These are phyloP conservation scores for Chrysocyon brachyurus DNA, from an alignment of 2,797 vertebrate genomes.

Conservation along the genomic window DNA sequence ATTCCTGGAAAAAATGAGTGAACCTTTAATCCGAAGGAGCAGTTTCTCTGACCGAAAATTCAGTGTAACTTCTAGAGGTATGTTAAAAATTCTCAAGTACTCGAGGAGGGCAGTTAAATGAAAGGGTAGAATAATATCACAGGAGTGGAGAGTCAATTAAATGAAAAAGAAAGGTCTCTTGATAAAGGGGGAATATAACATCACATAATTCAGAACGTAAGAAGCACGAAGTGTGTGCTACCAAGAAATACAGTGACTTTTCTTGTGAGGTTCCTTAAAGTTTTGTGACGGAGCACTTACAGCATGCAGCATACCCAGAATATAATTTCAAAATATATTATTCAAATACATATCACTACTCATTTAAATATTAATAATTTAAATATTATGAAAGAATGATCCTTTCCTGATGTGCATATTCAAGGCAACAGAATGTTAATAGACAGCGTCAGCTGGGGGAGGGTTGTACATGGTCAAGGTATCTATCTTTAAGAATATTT, in stretches of 20 bases:
- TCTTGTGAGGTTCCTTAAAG: not conserved
- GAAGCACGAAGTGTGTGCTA: not conserved
- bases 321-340: not conserved
- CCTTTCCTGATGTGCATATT: not conserved
- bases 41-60: conserved; percentile 86
- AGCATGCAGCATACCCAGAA: not conserved
- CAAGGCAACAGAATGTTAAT: not conserved
- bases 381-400: not conserved
- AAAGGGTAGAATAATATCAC: not conserved
- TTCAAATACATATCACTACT: not conserved
- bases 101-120: not conserved
- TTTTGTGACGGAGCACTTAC: not conserved
- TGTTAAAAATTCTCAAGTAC: conserved; percentile 23
- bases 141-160: not conserved
- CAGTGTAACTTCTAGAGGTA: conserved; percentile 86
- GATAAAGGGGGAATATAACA: not conserved
- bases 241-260: not conserved
- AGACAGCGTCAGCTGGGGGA: not conserved
- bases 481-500: not conserved
- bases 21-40: conserved; percentile 80
- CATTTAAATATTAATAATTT: not conserved
- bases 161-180: not conserved
- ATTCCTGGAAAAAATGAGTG: conserved; percentile 88
- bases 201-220: not conserved
- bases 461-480: not conserved